These are phyloP conservation scores for Shinisaurus crocodilurus DNA, from an alignment of 2,113 vertebrate genomes.

Conservation along the genomic window DNA sequence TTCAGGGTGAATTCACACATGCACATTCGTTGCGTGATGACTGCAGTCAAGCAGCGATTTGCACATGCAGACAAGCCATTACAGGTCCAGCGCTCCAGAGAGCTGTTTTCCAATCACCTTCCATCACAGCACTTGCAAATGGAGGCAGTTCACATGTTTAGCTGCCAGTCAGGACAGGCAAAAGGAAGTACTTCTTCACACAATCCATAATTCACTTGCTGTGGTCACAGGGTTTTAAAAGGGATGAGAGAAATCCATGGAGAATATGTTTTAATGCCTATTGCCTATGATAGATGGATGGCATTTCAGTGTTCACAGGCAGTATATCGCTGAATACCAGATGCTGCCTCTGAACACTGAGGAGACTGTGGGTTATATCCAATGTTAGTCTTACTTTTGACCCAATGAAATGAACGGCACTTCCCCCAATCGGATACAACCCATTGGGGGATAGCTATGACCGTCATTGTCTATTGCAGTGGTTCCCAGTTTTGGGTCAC, in stretches of 20 bases:
- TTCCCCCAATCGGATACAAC: no score
- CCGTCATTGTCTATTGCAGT: background rate
- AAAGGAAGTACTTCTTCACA: no score
- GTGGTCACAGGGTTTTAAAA: background rate
- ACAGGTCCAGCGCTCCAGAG: background rate
- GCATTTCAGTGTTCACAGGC: no score
- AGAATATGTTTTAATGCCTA: background rate
- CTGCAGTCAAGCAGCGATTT: background rate
- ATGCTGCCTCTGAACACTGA: no score
- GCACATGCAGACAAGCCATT: background rate
- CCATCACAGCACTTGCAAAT: background rate
- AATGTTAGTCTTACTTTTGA: no score
- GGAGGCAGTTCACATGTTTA: no score
- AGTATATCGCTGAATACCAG: background rate
- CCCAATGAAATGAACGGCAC: no score
- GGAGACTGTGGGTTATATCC: no score
- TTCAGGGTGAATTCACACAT: background rate
- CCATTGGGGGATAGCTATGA: background rate
- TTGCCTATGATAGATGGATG: background rate
- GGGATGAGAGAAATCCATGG: background rate
- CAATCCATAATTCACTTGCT: no score
- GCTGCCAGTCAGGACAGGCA: no score
- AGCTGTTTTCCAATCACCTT: background rate
- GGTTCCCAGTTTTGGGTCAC: background rate
- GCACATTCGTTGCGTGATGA: background rate